These are phyloP conservation scores for Geococcyx californianus DNA, from an alignment of 2,113 vertebrate species.

Conservation along the genomic window DNA sequence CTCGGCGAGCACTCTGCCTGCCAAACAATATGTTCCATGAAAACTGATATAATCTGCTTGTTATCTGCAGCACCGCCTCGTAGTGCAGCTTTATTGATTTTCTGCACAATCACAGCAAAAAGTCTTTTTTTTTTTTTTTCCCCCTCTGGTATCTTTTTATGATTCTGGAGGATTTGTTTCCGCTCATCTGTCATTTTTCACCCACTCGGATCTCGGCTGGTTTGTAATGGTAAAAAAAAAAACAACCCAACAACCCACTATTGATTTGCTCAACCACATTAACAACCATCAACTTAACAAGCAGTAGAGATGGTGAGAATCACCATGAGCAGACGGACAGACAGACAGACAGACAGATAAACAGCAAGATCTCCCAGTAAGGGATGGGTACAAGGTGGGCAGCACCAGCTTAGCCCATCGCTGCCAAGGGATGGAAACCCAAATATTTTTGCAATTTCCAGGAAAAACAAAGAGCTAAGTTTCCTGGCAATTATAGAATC, in stretches of 20 bases:
- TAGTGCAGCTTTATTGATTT: conserved; percentile 60
- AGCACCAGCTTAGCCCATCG: not conserved
- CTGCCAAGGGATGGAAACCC: not conserved
- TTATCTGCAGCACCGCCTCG: conserved; percentile 54
- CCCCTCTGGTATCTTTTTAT: not conserved
- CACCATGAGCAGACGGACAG: rapidly evolving
- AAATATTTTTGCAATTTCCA: too few species aligned
- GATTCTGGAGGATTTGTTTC: conserved; percentile 57
- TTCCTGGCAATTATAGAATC: not conserved
- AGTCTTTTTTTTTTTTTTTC: not conserved
- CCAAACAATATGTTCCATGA: conserved; percentile 52
- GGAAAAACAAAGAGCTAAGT: too few species aligned
- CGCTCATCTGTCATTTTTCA: conserved; percentile 45
- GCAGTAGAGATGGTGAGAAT: not conserved
- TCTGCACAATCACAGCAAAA: conserved; percentile 54
- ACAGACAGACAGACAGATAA: not conserved
- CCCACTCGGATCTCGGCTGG: conserved; percentile 11
- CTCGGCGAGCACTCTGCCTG: not conserved
- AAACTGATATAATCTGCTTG: conserved; percentile 59
- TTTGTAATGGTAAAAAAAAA: not conserved
- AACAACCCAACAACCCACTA: not conserved
- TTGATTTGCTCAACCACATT: not conserved
- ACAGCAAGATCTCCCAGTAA: not conserved
- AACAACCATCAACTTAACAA: not conserved
- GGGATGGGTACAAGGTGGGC: not conserved